Evolutionary conservation across 1,140 invertebrate species (phyloP), one percentile per base, ranked within the genome.

Genomic region (Philotrypesis tridentata): DNA sequence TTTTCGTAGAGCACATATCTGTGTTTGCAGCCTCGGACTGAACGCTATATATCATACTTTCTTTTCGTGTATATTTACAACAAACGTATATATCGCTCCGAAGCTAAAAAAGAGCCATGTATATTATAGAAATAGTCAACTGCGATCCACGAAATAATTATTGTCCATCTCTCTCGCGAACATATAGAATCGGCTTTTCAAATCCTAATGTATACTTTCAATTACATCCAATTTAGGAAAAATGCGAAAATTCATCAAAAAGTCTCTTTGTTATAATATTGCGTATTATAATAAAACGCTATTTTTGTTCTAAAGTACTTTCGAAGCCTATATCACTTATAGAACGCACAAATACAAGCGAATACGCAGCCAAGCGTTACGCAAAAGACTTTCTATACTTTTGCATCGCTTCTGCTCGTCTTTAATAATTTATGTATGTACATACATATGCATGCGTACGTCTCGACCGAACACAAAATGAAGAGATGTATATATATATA

Each of bases 81-180:
- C 72, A 77, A 82, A 82, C n/a, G n/a, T n/a, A n/a, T 77, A 72
- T 77, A 72, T 76, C 31, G 29, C 55, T 43, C 2, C 23, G 63
- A 82, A 63, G 31, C 75, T 75, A 67, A 65, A 75, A 70, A 60
- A 67, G 11, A 60, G 21, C 55, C n/a, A 78, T 9, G 23, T 60
- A 48, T 68, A 14, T n/a, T n/a, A n/a, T 81, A 81, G 40, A 81
- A 75, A 81, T 70, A 81, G 63, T 75, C 29, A 29, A 75, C 37
- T 48, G 63, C 72, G 4, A 68, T n/a, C 31, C 5, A n/a, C 17
- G n/a, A 71, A 68, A 65, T 61, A 61, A 55, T 75, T 80, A 74
- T 75, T 80, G 71, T 80, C 79, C 33, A 74, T 80, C 40, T 80
- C 48, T 21, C 67, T 68, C 55, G 60, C 60, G 37, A 79, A 27